A percentile compares a stretch with the other conserved stretches of the same genome.
Evolutionary conservation across 2,797 vertebrate species (phyloP).

Genomic region (Lutjanus argentimaculatus): DNA sequence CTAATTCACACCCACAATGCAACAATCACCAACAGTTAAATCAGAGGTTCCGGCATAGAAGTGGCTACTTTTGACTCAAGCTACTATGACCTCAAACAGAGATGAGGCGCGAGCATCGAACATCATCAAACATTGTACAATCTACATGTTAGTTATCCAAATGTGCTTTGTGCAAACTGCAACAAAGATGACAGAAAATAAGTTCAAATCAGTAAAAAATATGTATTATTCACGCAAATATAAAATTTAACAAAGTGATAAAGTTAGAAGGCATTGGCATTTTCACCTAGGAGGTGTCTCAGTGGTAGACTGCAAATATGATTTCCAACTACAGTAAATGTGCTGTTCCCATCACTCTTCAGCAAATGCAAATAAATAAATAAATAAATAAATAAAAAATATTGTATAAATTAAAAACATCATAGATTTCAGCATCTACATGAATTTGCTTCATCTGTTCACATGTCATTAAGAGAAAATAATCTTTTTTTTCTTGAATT

Average conservation of each 20-base stretch:
- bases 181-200: not conserved
- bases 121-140: not conserved
- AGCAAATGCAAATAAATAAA: no score
- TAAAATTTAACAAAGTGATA: not conserved
- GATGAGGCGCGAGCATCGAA: no score
- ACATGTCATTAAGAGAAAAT: not conserved
- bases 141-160: not conserved
- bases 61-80: no score
- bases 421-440: not conserved
- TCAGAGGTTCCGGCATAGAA: no score
- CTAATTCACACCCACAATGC: no score
- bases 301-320: not conserved
- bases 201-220: not conserved
- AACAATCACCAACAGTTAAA: no score
- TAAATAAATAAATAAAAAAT: no score
- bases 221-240: not conserved
- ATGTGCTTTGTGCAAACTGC: not conserved
- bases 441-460: not conserved
- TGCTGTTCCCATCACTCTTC: not conserved
- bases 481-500: not conserved
- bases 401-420: not conserved
- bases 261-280: not conserved
- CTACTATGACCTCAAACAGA: no score
- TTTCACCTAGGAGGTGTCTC: not conserved
- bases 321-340: not conserved